phyloP scores from a whole-genome alignment of 2,888 invertebrate species.

The Merodon equestris region DNA sequence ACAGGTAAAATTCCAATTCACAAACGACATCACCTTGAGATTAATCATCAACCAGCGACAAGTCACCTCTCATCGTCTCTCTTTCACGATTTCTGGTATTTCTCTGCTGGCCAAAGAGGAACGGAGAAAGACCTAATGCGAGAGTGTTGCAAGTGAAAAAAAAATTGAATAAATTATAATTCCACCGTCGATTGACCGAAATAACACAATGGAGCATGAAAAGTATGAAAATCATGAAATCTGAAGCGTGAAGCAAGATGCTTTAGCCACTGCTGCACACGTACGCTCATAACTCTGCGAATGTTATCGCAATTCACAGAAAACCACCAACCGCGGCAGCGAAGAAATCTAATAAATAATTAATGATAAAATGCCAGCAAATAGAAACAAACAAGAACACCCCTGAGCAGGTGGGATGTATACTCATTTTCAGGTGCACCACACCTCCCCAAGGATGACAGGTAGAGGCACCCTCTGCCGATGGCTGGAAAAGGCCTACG shows the following conservation, averaged over 20 bases:
- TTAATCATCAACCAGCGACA: constrained; percentile 50
- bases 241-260: constrained; percentile 19
- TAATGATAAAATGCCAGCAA: constrained; percentile 20
- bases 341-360: constrained; percentile 55
- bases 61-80: too few species aligned
- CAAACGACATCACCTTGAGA: constrained; percentile 54
- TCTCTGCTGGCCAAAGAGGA: constrained; percentile 9
- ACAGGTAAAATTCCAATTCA: constrained; percentile 55
- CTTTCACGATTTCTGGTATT: too few species aligned
- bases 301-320: neutral
- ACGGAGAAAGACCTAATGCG: constrained; percentile 16
- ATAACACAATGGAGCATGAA: constrained; percentile 48
- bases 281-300: neutral
- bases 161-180: constrained; percentile 49
- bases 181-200: constrained; percentile 54
- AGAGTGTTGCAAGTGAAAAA: constrained; percentile 41
- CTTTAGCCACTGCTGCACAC: constrained; percentile 5
- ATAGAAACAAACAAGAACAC: constrained; percentile 22
- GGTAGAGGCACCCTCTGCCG: constrained; percentile 28
- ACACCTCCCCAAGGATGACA: constrained; percentile 65
- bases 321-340: constrained; percentile 1
- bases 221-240: too few species aligned
- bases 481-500: too few species aligned
- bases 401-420: constrained; percentile 58
- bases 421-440: constrained; percentile 48